Conservation (phyloP, 64 coral and sea anemone species). For the Exaiptasia diaphana region DNA sequence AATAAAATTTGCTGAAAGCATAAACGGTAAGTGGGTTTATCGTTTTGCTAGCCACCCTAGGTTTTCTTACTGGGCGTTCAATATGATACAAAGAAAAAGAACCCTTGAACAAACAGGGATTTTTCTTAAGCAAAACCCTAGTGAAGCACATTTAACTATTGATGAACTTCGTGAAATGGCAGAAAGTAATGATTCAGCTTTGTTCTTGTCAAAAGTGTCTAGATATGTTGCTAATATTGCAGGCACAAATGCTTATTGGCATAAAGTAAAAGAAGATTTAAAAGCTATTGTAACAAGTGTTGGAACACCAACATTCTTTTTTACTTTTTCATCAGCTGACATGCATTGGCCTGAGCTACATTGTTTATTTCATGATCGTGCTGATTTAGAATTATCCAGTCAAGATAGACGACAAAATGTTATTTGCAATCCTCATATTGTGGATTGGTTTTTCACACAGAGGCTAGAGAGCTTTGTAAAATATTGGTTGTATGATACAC, state of each 20-base stretch:
- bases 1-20: constrained; percentile 27
- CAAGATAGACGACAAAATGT: constrained; percentile 33
- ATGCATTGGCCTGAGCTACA: constrained; percentile 50
- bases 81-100: constrained; percentile 46
- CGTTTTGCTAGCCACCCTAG: constrained; percentile 39
- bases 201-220: constrained; percentile 36
- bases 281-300: constrained; percentile 15
- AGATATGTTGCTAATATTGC: constrained; percentile 46
- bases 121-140: constrained; percentile 40
- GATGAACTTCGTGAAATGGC: constrained; percentile 19
- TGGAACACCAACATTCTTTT: constrained; percentile 35
- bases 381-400: constrained; percentile 25
- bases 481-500: constrained; percentile 43
- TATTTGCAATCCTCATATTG: constrained; percentile 29
- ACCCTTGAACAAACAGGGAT: constrained; percentile 22
- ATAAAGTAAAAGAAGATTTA: constrained; percentile 45
- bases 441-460: constrained; percentile 21
- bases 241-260: constrained; percentile 47
- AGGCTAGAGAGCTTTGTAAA: constrained; percentile 18
- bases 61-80: constrained; percentile 37
- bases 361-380: constrained; percentile 17
- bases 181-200: constrained; percentile 16
- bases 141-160: constrained; percentile 38
- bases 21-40: constrained; percentile 16
- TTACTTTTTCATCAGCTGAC: constrained; percentile 34